Conservation (phyloP, 2,113 vertebrate genomes). For the Hystrix cristata region DNA sequence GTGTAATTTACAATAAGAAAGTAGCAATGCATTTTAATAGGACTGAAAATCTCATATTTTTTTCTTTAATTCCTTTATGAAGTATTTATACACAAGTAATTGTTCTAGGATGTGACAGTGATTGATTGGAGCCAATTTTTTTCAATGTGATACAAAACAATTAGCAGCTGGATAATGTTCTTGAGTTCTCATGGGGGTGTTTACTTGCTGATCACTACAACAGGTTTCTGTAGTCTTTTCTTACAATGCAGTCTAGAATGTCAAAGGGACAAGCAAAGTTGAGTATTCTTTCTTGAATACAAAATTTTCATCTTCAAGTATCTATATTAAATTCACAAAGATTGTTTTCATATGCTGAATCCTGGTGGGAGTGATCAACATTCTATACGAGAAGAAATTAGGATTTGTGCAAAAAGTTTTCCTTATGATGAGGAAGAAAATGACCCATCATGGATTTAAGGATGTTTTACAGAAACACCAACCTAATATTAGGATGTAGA, state of each 20-base stretch:
- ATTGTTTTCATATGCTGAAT: conserved; percentile 13
- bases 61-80: not conserved
- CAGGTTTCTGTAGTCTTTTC: not conserved
- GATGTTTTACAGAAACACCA: not conserved
- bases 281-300: not conserved
- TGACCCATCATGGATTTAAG: not conserved
- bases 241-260: not conserved
- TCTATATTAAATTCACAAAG: not conserved
- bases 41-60: not conserved
- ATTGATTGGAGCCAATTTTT: not conserved
- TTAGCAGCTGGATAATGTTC: not conserved
- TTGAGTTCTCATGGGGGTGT: not conserved
- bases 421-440: conserved; percentile 1
- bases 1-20: conserved; percentile 30
- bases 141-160: not conserved
- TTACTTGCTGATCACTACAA: not conserved
- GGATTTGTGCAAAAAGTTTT: not conserved
- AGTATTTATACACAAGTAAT: not conserved
- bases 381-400: not conserved
- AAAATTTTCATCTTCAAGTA: not conserved
- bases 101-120: not conserved
- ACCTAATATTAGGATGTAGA: not conserved
- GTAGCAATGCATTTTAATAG: not conserved
- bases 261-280: not conserved
- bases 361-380: not conserved